Evolutionary conservation across 2,888 invertebrate species (phyloP).

Genomic region (Microctonus brassicae): DNA sequence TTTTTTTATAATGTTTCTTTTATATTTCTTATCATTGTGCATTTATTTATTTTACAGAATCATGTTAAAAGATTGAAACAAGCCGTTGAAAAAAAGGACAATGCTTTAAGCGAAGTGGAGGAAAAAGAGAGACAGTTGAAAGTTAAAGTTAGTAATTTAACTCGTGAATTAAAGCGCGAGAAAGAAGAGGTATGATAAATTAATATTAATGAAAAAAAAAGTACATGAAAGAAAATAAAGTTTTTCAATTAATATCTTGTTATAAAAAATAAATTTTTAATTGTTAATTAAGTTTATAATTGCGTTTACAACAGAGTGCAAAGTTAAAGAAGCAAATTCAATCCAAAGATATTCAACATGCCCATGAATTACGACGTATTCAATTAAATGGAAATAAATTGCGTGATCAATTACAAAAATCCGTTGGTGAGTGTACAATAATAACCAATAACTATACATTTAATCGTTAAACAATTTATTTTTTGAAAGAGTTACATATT

Average conservation of each 20-base stretch:
- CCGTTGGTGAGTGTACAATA: conserved; percentile 45
- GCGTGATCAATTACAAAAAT: conserved; percentile 53
- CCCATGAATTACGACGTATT: conserved; percentile 54
- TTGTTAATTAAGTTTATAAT: background rate
- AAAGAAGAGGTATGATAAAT: conserved; percentile 51
- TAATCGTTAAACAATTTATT: too few species aligned
- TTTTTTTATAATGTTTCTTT: background rate
- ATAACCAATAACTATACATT: background rate
- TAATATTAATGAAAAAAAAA: too few species aligned
- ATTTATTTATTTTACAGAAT: conserved; percentile 48
- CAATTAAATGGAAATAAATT: conserved; percentile 51
- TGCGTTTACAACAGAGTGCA: conserved; percentile 37
- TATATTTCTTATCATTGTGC: background rate
- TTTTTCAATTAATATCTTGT: conserved; percentile 3
- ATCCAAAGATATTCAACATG: conserved; percentile 55
- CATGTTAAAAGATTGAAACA: conserved; percentile 54
- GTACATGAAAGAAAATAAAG: background rate
- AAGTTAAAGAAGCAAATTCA: conserved; percentile 54
- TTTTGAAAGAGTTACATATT: background rate
- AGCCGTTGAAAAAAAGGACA: conserved; percentile 48
- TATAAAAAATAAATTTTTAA: conserved; percentile 8
- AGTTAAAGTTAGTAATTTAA: conserved; percentile 45
- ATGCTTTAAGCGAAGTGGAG: conserved; percentile 43
- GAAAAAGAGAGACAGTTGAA: conserved; percentile 53
- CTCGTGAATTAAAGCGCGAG: conserved; percentile 50